These are phyloP conservation scores for Hylomyscus alleni DNA, from an alignment of 2,797 vertebrate genomes.

Conservation along the genomic window DNA sequence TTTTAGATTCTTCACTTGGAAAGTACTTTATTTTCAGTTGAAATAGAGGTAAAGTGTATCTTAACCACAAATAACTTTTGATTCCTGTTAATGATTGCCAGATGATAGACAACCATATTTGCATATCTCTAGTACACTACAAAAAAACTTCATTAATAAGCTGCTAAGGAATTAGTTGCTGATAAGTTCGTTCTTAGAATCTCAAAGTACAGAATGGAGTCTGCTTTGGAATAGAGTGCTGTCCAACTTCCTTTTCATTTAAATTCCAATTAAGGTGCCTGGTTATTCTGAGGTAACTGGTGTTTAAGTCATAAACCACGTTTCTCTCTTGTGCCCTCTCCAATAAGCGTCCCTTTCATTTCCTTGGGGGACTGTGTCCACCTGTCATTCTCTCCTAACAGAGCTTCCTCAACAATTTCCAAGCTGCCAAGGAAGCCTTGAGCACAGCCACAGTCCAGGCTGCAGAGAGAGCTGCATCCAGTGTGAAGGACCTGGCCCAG, in stretches of 20 bases:
- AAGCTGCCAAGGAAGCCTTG: constrained; percentile 89
- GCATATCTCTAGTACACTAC: background rate
- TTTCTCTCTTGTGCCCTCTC: background rate
- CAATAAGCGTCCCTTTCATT: constrained; percentile 35
- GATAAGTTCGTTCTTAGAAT: constrained; percentile 2
- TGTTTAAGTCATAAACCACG: background rate
- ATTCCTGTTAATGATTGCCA: constrained; percentile 14
- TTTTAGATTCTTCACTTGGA: constrained; percentile 47
- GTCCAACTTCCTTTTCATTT: constrained; percentile 4
- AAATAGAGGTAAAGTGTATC: constrained; percentile 19
- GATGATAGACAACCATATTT: background rate
- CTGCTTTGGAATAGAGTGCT: background rate
- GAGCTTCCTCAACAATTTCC: constrained; percentile 93
- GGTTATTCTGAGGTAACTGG: background rate
- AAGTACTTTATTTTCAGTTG: constrained; percentile 44
- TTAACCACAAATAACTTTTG: constrained; percentile 41
- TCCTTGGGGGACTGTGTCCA: background rate
- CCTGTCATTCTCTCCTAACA: constrained; percentile 74
- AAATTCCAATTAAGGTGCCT: constrained; percentile 14
- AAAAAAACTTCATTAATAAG: background rate
- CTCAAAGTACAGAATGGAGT: background rate
- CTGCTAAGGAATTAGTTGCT: background rate
- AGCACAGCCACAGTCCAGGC: constrained; percentile 90
- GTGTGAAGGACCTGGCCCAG: constrained; percentile 90
- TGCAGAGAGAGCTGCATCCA: constrained; percentile 91